phyloP scores from a whole-genome alignment of 2,113 vertebrate genomes.

The Rutilus rutilus region DNA sequence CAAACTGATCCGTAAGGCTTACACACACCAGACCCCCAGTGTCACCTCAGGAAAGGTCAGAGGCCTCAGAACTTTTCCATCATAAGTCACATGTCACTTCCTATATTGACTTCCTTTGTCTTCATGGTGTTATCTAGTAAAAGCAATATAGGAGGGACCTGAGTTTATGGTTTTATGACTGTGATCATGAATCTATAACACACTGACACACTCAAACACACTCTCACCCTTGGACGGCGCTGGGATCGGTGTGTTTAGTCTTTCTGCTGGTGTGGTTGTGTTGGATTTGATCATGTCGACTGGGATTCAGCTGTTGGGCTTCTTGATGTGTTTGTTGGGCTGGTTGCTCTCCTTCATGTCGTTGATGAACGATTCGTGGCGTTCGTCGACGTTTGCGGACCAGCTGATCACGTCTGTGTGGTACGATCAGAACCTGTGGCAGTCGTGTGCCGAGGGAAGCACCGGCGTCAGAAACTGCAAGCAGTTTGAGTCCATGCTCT shows the following conservation, averaged over 20 bases:
- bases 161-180: slow-evolving; percentile 55
- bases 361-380: slow-evolving; percentile 73
- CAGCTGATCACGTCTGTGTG: slow-evolving; percentile 69
- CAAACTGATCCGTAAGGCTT: too few species aligned
- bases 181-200: slow-evolving; percentile 3
- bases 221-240: background rate
- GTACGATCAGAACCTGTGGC: slow-evolving; percentile 77
- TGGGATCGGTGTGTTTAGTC: background rate
- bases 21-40: background rate
- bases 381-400: slow-evolving; percentile 64
- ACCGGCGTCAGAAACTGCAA: slow-evolving; percentile 76
- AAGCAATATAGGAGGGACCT: background rate
- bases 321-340: slow-evolving; percentile 71
- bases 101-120: background rate
- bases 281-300: slow-evolving; percentile 66
- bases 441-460: slow-evolving; percentile 73
- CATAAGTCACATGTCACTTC: background rate
- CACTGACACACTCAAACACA: slow-evolving; percentile 17
- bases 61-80: background rate
- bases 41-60: background rate
- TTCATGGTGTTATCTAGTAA: slow-evolving; percentile 7
- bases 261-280: background rate
- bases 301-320: slow-evolving; percentile 66
- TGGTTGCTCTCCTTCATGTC: slow-evolving; percentile 68
- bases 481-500: slow-evolving; percentile 71